Evolutionary conservation across 2,888 invertebrate genomes (phyloP).

Genomic region (Dryomyza anilis): DNA sequence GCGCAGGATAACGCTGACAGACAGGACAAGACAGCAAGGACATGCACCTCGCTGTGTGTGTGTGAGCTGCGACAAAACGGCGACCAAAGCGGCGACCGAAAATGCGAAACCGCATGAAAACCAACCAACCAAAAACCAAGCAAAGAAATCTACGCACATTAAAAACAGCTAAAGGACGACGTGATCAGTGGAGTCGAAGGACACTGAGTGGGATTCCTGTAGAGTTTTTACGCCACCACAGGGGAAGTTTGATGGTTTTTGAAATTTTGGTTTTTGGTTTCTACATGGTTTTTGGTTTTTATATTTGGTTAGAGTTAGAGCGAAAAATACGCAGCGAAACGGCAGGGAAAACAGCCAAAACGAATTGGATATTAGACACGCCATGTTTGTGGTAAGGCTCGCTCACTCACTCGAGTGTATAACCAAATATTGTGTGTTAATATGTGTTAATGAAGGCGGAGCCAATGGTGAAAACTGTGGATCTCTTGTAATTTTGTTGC

Average conservation of each 20-base stretch:
- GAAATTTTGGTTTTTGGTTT: too few relatives aligned
- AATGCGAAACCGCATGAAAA: slow-evolving; percentile 40
- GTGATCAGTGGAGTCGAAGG: not conserved
- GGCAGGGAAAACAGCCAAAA: not conserved
- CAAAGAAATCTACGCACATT: not conserved
- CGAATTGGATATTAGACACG: slow-evolving; percentile 15
- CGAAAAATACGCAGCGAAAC: not conserved
- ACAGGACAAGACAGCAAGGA: slow-evolving; percentile 36
- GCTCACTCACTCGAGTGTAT: not conserved
- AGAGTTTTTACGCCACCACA: slow-evolving; percentile 6
- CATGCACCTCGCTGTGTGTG: slow-evolving; percentile 49
- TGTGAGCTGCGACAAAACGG: slow-evolving; percentile 38
- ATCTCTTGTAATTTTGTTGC: not conserved
- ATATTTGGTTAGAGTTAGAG: not conserved
- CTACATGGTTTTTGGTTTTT: too few relatives aligned
- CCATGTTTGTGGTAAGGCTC: slow-evolving; percentile 13
- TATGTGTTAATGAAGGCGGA: slow-evolving; percentile 11
- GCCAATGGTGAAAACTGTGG: not conserved
- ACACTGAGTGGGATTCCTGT: slow-evolving; percentile 1
- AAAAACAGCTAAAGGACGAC: not conserved
- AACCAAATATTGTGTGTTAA: slow-evolving; percentile 5
- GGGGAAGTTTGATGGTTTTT: too few relatives aligned
- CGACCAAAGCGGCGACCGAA: slow-evolving; percentile 47
- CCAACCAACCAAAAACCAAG: slow-evolving; percentile 21
- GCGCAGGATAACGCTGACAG: too few relatives aligned